Base-by-base conservation (phyloP, 2,888 invertebrate species). In the Macrosoma leucophasiata region DNA sequence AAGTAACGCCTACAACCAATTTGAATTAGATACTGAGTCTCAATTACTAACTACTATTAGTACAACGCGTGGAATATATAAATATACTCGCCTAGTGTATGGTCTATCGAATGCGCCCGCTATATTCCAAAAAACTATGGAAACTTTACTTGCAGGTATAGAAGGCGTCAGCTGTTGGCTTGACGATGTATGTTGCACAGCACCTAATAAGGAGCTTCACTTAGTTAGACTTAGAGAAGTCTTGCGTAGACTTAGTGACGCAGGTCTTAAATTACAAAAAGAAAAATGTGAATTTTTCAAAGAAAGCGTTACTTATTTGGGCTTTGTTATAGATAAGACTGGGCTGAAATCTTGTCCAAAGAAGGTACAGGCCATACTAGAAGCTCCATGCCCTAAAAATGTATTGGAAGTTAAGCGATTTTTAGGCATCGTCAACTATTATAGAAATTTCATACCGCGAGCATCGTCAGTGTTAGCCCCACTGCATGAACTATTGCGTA, bases 111-210 rank as follows among this genome's bases (percentile, higher is more conserved):
- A 38, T 20, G 42, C 39, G 1, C 46, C 48, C 1, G 44, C 47
- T 3, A 42, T 47, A 11, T 47, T 42, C 12, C 47, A 44, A 26
- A 29, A 33, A 6, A 17, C 43, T 1, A 42, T 46, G 42, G 46
- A 44, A 23, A 25, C 35, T 1, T 11, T 48, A 2, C 23, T 48
- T 0, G 1, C 23, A n/a, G 42, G 41, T 3, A 31, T 46, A 12
- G 41, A 43, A 3, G 43, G 48, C 3, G 42, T 46, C 1, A 33
- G 36, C 13, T 13, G 12, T 8, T 33, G 38, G 36, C 27, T 43
- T 7, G 43, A 43, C 26, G 43, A 43, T 17, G 17, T 41, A 11
- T 41, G 38, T 21, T 11, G 29, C 4, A 41, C 41, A 5, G 41
- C 33, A 8, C 35, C 38, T 3, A 22, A 13, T 4, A 36, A 25